Base-by-base conservation (phyloP, 2,888 invertebrate species). In the Cosmopolites sordidus region DNA sequence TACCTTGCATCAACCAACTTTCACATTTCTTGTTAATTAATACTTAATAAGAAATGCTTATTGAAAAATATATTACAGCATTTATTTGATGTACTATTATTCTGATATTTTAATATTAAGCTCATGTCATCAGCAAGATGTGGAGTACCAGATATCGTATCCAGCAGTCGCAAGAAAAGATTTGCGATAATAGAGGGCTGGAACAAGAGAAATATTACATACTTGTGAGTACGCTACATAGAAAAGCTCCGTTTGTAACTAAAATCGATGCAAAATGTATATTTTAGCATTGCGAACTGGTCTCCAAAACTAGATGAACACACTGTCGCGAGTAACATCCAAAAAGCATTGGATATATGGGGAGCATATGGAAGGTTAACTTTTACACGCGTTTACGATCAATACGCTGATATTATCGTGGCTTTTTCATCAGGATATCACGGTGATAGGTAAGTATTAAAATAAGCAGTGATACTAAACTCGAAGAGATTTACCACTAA, bases 351-450 rank as follows among this genome's bases (percentile, higher is more conserved):
- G 59, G 76, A 79, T 12, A 73, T 82, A 54, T 90, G 89, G 89
- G 83, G 84, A 11, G 77, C 77, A 15, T 83, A 86, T 65, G 83
- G 82, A 3, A 76, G 78, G 22, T 74, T 88, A 4, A 74, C 67
- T 47, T 86, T 88, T 69, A 67, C 71, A 11, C 75, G 75, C 53
- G 67, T 75, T 12, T 18, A 39, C 12, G 70, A 75, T 49, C 78
- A 78, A 1, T 74, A 78, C 6, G 87, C 89, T 0, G 89, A 91
- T 68, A 89, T 92, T 58, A 79, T 83, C 50, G 79, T 91, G 15
- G 79, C 81, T 1, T 92, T 91, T 74, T 85, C 81, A 1, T 76
- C 78, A 17, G 78, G 79, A 33, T 76, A 82, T 60, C 89, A 89
- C 63, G 87, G 86, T 1, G 89, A 89, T 65, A 78, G 78, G 83